Conservation (phyloP, 2,888 invertebrate genomes). For the Barypeithes pellucidus region DNA sequence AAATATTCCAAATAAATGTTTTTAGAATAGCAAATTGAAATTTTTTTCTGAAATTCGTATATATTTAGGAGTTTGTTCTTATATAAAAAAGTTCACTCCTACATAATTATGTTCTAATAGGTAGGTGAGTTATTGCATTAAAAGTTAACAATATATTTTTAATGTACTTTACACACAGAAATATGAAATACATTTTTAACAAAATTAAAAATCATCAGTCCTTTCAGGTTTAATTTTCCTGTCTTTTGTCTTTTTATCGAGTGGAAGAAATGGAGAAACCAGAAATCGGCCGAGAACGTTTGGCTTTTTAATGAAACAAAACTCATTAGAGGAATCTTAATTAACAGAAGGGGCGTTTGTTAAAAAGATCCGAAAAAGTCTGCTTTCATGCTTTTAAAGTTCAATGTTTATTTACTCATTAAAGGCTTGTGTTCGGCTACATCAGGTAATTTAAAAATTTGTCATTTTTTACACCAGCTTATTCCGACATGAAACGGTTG, state of each 20-base stretch:
- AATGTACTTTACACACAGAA: neutral
- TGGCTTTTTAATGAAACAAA: slow-evolving; percentile 45
- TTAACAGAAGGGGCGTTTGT: slow-evolving; percentile 35
- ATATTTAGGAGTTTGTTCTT: too few relatives aligned
- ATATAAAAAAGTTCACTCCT: too few relatives aligned
- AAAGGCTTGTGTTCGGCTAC: neutral
- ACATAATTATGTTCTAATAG: too few relatives aligned
- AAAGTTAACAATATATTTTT: too few relatives aligned
- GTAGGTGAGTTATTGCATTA: too few relatives aligned
- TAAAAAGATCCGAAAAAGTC: slow-evolving; percentile 28
- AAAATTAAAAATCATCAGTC: neutral
- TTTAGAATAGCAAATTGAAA: too few relatives aligned
- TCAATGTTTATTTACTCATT: slow-evolving; percentile 12
- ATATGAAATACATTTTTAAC: neutral
- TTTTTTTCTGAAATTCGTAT: too few relatives aligned
- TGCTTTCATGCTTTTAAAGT: slow-evolving; percentile 16
- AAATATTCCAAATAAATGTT: too few relatives aligned
- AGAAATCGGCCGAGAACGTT: slow-evolving; percentile 54
- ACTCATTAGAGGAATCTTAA: slow-evolving; percentile 47
- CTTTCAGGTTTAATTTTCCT: slow-evolving; percentile 16
- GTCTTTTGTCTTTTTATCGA: slow-evolving; percentile 31
- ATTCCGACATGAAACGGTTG: too few relatives aligned
- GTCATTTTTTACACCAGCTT: neutral
- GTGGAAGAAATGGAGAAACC: slow-evolving; percentile 53
- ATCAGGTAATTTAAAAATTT: slow-evolving; percentile 6